Percentiles rank a stretch among this genome's conserved stretches.
Evolutionary conservation across 2,797 vertebrate genomes (phyloP).

Genomic region (Melopsittacus undulatus): DNA sequence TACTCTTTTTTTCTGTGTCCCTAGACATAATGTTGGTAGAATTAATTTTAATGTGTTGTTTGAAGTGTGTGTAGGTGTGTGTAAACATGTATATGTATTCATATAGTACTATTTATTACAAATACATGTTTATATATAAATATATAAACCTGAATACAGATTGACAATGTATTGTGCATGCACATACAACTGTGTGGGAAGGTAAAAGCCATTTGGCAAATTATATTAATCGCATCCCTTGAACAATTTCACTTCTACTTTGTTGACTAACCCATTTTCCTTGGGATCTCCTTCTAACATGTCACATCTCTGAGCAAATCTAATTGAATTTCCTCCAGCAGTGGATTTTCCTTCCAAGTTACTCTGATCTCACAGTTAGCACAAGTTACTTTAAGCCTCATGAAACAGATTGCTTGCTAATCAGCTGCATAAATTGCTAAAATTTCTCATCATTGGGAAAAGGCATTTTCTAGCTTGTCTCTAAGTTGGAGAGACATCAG

Average conservation of each 20-base stretch:
- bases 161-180: background rate
- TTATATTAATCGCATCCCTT: background rate
- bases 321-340: constrained; percentile 32
- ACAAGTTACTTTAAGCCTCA: background rate
- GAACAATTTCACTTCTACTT: background rate
- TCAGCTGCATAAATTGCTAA: background rate
- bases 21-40: background rate
- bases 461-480: background rate
- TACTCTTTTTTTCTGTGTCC: background rate
- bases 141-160: background rate
- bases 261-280: background rate
- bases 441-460: background rate
- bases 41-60: background rate
- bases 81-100: background rate
- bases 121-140: background rate
- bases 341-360: background rate
- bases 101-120: background rate
- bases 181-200: background rate
- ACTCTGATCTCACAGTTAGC: background rate
- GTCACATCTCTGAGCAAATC: constrained; percentile 18
- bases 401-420: background rate
- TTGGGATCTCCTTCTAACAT: background rate
- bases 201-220: background rate
- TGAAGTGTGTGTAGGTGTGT: background rate
- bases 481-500: background rate